phyloP scores from a whole-genome alignment of 2,888 invertebrate species.

The Caenorhabditis japonica region DNA sequence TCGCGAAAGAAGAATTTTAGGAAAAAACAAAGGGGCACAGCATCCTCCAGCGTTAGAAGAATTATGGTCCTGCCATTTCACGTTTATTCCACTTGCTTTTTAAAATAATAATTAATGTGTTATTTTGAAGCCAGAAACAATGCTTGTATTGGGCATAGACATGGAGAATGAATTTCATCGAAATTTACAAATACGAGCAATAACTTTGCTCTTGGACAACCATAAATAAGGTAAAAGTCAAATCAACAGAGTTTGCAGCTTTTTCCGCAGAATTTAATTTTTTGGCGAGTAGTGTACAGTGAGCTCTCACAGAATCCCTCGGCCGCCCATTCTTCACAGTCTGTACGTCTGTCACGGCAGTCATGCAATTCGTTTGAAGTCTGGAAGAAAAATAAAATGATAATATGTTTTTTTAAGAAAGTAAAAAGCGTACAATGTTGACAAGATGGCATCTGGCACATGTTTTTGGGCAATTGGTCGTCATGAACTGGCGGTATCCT shows the following conservation, averaged over 20 bases:
- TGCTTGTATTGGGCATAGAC: background rate
- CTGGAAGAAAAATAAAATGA: conserved; percentile 19
- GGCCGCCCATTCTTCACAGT: conserved; percentile 70
- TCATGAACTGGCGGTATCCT: conserved; percentile 70
- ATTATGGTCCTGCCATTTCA: background rate
- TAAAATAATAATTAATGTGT: background rate
- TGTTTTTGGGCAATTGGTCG: conserved; percentile 65
- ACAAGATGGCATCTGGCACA: conserved; percentile 67
- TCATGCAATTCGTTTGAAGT: conserved; percentile 51
- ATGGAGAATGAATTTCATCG: conserved; percentile 13
- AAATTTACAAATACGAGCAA: conserved; percentile 43
- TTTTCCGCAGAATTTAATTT: conserved; percentile 69
- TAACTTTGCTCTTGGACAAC: conserved; percentile 25
- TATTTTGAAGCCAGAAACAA: background rate
- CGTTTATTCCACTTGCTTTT: background rate
- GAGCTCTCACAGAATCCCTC: conserved; percentile 70
- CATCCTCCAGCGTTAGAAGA: too few relatives aligned
- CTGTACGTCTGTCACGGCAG: conserved; percentile 66
- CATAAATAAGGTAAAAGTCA: background rate
- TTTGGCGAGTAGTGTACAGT: conserved; percentile 67
- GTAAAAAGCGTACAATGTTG: conserved; percentile 49
- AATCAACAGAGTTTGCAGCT: conserved; percentile 65
- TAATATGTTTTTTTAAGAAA: background rate
- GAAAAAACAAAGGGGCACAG: too few relatives aligned
- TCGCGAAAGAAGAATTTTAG: too few relatives aligned